A percentile compares a stretch with the other conserved stretches of the same genome.
phyloP scores from a whole-genome alignment of 1,140 invertebrate genomes.

The Hormaphis cornu region DNA sequence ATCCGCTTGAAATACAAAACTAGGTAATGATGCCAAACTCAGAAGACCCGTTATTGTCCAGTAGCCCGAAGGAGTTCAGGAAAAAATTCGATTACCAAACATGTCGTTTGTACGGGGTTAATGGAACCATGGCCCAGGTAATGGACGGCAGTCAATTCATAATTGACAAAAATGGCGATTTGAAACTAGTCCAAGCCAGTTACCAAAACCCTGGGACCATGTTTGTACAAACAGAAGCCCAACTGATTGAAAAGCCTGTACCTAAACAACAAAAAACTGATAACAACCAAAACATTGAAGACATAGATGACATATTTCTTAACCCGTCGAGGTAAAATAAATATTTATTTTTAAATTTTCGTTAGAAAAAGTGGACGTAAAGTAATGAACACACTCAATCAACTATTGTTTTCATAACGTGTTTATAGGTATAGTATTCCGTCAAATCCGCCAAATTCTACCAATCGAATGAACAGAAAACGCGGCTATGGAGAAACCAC shows the following conservation, averaged over 20 bases:
- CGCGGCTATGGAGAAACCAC: slow-evolving; percentile 4
- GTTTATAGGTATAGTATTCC: no score
- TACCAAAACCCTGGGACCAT: slow-evolving; percentile 36
- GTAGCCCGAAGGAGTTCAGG: slow-evolving; percentile 67
- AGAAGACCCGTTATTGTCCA: slow-evolving; percentile 69
- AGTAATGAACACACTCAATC: neutral
- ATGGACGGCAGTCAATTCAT: slow-evolving; percentile 52
- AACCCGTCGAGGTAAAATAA: slow-evolving; percentile 8
- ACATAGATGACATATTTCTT: slow-evolving; percentile 16
- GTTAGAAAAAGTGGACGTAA: neutral
- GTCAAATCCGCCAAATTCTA: neutral
- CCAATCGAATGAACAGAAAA: slow-evolving; percentile 13
- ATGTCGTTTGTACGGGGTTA: slow-evolving; percentile 41
- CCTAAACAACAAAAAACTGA: slow-evolving; percentile 17
- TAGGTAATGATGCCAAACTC: slow-evolving; percentile 70
- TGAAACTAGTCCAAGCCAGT: slow-evolving; percentile 52
- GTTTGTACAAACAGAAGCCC: slow-evolving; percentile 29
- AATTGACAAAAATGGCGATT: slow-evolving; percentile 54
- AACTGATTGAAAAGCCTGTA: slow-evolving; percentile 7
- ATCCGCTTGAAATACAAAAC: neutral
- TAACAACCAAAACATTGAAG: slow-evolving; percentile 14
- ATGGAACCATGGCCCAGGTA: slow-evolving; percentile 50
- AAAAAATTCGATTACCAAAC: slow-evolving; percentile 56
- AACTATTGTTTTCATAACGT: neutral
- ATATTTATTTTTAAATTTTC: neutral